phyloP scores from a whole-genome alignment of 2,797 vertebrate genomes.

The Clarias pachynema region DNA sequence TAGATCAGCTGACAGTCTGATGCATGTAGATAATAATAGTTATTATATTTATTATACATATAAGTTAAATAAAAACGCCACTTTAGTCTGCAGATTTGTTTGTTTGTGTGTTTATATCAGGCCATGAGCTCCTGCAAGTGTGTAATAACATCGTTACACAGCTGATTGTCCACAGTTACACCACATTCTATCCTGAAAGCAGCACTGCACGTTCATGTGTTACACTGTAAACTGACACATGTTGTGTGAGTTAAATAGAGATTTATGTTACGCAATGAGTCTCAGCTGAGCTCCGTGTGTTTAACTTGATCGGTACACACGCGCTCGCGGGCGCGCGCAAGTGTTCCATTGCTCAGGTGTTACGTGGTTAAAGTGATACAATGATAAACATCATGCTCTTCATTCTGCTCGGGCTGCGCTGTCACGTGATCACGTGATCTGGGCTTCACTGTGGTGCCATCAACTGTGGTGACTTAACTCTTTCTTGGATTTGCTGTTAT shows the following conservation, averaged over 20 bases:
- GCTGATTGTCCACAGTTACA: not conserved
- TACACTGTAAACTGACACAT: not conserved
- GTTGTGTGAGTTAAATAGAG: not conserved
- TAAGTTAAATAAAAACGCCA: not conserved
- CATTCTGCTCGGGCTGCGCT: not conserved
- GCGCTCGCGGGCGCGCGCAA: not conserved
- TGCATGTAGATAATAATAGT: not conserved
- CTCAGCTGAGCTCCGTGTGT: not conserved
- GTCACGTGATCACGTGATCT: not conserved
- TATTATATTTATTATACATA: not conserved
- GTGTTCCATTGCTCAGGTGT: not conserved
- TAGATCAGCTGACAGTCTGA: not conserved
- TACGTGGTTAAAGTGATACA: not conserved
- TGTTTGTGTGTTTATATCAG: not conserved
- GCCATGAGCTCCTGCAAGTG: not conserved
- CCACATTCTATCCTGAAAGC: not conserved
- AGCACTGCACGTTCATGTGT: too few species aligned
- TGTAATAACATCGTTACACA: not conserved
- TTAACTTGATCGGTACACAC: not conserved
- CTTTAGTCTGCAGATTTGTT: not conserved
- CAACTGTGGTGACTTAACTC: too few species aligned
- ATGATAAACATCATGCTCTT: not conserved
- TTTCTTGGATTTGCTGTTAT: too few species aligned
- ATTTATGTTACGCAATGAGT: not conserved
- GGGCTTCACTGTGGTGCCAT: not conserved